Base-by-base conservation (phyloP, 2,797 vertebrate species). In the Acipenser oxyrinchus region DNA sequence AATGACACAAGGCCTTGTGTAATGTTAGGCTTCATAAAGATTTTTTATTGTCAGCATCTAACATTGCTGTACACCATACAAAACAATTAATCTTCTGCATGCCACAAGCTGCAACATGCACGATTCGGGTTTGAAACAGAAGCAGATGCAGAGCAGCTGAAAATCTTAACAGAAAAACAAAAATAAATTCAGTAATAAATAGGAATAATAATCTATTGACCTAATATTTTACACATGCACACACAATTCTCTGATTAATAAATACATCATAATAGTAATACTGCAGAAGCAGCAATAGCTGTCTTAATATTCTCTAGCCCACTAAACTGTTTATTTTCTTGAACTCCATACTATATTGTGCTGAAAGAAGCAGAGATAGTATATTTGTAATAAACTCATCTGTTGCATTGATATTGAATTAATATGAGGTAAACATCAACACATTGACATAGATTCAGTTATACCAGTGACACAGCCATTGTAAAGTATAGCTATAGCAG, bases 31-130 rank as follows among this genome's bases (percentile, higher is more conserved):
- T 58, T 13, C 48, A 70, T 15, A 60, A 63, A 60, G 57, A 60
- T 60, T n/a, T 70, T 73, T 73, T 70, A 70, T 73, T 70, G 63
- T 60, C 69, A 69, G 52, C 57, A n/a, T 18, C 64, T 68, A 59
- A 70, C 64, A 63, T 53, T 48, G 50, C 60, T 66, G 64, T 70
- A 60, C 49, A 68, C 72, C 68, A 62, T 71, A 69, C 64, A 73
- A 70, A 73, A 68, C 64, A 65, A 60, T 57, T 48, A 68, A 50
- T 67, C 10, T 58, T n/a, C 58, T 67, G 65, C 51, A 62, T 64
- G 50, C 37, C 70, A 65, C 58, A 68, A 64, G 65, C 69, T 57
- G 66, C 55, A 49, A 57, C 48, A 50, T 37, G 69, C 48, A 60
- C 49, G 4, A 64, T 49, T 66, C 50, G 49, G 49, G 10, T 62